These are phyloP conservation scores for Acleris holmiana DNA, from an alignment of 2,888 invertebrate species.

Conservation along the genomic window DNA sequence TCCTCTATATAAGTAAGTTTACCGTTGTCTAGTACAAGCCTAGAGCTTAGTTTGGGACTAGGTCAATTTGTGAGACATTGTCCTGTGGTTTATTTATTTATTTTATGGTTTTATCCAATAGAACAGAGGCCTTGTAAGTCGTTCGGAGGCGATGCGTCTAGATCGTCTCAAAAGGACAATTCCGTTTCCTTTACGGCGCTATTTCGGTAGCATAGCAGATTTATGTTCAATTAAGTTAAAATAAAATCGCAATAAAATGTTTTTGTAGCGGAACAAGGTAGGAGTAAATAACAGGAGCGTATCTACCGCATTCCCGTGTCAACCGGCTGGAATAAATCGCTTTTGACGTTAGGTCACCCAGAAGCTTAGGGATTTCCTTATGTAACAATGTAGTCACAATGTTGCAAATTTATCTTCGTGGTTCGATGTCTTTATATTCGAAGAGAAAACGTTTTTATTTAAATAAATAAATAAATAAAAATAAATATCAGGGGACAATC, in stretches of 20 bases:
- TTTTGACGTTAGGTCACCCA: slow-evolving; percentile 15
- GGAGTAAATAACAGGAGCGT: slow-evolving; percentile 12
- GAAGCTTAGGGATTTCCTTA: slow-evolving; percentile 12
- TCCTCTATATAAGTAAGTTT: too few species aligned
- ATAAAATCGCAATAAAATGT: slow-evolving; percentile 26
- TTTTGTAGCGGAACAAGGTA: slow-evolving; percentile 24
- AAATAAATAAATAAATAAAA: too few species aligned
- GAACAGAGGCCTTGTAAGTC: background rate
- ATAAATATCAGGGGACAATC: too few species aligned
- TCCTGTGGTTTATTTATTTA: too few species aligned
- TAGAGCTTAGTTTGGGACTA: too few species aligned
- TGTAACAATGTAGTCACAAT: slow-evolving; percentile 9
- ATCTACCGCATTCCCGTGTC: slow-evolving; percentile 23
- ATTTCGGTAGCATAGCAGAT: slow-evolving; percentile 16
- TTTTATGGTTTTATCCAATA: too few species aligned
- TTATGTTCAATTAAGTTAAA: slow-evolving; percentile 35
- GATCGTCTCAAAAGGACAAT: slow-evolving; percentile 19
- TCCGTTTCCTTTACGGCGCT: slow-evolving; percentile 12
- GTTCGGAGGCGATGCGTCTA: slow-evolving; percentile 7
- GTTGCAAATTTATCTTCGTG: too few species aligned
- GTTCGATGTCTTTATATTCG: too few species aligned
- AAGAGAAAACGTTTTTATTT: too few species aligned
- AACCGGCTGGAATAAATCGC: slow-evolving; percentile 30
- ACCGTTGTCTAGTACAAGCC: too few species aligned
- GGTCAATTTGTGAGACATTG: too few species aligned